Evolutionary conservation across 2,113 vertebrate genomes (phyloP), one percentile per base, ranked within the genome.

Genomic region (Neopipo cinnamomea): DNA sequence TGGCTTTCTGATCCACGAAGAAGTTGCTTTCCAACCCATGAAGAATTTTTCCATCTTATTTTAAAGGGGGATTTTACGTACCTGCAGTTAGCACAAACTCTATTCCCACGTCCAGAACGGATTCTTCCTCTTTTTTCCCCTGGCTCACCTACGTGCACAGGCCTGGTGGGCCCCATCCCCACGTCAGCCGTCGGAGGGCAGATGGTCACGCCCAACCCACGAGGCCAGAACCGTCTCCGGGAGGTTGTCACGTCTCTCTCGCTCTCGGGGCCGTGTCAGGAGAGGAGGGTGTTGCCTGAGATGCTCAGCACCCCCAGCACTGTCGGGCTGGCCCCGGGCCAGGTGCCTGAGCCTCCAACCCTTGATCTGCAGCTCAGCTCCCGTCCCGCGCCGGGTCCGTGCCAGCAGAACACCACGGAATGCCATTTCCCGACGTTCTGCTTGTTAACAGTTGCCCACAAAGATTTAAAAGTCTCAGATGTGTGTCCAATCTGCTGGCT

Each of bases 401-500:
- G 88, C 90, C 92, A 92, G 85, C 79, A 71, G 52, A 91, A 13
- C 22, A 1, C 65, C 37, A 6, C 58, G 49, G 94, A 90, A 73
- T 68, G 63, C 21, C 50, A 80, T 83, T 90, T 91, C 83, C 88
- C 21, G 24, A 55, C 52, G 68, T 91, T 97, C 90, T 91, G 95
- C 92, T 80, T 63, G n/a, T 95, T 93, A 95, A 84, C 55, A 8
- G 73, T 67, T 95, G 75, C 88, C 88, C 92, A 94, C 88, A 90
- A 86, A 81, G 79, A 90, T 84, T 89, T 83, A 37, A 44, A 91
- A 81, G 83, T 28, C 93, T 95, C 90, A 93, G 90, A 94, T 92
- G 56, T 94, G 92, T 42, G 56, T 95, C 93, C 96, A 94, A 81
- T 78, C 90, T 68, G 65, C 78, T 93, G 92, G 79, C 47, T 95